These are phyloP conservation scores for Lepidothrix coronata DNA, from an alignment of 2,113 vertebrate species.

Conservation along the genomic window DNA sequence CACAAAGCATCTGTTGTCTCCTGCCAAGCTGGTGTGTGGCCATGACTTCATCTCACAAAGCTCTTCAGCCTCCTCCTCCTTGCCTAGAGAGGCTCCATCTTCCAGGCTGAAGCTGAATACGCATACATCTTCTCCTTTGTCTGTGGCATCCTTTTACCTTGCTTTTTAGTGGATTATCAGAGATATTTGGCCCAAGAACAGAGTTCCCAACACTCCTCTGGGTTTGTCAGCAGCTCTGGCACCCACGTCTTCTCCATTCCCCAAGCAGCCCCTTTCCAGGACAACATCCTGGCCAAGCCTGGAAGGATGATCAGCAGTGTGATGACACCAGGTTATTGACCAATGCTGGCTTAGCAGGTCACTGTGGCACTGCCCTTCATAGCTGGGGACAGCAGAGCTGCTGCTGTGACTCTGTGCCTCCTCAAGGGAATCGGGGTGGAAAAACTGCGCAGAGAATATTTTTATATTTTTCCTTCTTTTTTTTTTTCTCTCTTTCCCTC, in stretches of 20 bases:
- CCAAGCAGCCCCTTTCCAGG: not conserved
- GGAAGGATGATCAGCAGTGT: not conserved
- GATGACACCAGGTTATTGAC: not conserved
- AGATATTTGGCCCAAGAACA: not conserved
- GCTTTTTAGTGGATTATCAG: not conserved
- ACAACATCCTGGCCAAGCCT: not conserved
- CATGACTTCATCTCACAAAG: not conserved
- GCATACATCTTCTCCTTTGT: not conserved
- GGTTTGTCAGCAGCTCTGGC: not conserved
- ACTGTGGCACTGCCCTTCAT: not conserved
- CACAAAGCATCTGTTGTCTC: accelerated
- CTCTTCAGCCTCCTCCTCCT: not conserved
- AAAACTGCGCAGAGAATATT: conserved; percentile 21
- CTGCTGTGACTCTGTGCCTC: not conserved
- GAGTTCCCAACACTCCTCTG: not conserved
- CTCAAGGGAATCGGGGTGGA: not conserved
- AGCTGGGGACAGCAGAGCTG: not conserved
- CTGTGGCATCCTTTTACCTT: not conserved
- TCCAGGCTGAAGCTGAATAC: not conserved
- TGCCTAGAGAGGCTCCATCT: not conserved
- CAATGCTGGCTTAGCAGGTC: not conserved
- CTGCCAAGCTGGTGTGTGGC: not conserved
- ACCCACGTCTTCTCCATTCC: not conserved
- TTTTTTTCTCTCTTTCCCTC: conserved; percentile 5
- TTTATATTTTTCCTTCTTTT: conserved; percentile 9